These are phyloP conservation scores for Catharus bicknelli DNA, from an alignment of 2,113 vertebrate species.

Conservation along the genomic window DNA sequence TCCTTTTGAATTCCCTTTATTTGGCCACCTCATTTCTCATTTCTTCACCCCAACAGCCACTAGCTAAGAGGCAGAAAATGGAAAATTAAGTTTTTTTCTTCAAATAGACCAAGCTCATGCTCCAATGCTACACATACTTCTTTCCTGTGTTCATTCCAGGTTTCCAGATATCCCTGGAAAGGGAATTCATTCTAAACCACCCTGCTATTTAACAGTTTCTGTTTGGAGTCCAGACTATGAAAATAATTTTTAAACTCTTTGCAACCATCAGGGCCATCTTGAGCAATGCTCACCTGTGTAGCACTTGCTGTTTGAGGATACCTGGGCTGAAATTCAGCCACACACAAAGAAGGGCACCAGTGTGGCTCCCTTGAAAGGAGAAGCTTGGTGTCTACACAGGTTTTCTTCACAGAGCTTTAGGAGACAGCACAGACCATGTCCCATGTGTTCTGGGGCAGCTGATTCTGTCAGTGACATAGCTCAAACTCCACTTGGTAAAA, in stretches of 20 bases:
- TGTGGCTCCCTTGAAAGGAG: background rate
- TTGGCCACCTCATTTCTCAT: background rate
- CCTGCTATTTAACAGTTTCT: background rate
- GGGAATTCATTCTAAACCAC: background rate
- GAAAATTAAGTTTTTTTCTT: background rate
- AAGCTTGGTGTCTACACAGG: background rate
- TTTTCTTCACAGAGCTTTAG: background rate
- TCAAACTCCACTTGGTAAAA: background rate
- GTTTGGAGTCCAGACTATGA: background rate
- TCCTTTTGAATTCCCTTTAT: background rate
- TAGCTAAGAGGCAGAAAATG: background rate
- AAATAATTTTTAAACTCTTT: background rate
- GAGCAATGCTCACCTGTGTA: background rate
- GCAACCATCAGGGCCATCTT: background rate
- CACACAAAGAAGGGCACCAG: background rate
- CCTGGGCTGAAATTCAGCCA: background rate
- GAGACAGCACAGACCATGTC: background rate
- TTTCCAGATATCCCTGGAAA: background rate
- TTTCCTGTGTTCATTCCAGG: background rate
- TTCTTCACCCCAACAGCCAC: background rate
- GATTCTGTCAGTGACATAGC: background rate
- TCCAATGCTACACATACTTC: background rate
- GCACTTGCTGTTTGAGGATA: accelerated
- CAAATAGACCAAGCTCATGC: background rate
- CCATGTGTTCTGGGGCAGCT: background rate